These are phyloP conservation scores for Raja brachyura DNA, from an alignment of 2,113 vertebrate genomes.

Conservation along the genomic window DNA sequence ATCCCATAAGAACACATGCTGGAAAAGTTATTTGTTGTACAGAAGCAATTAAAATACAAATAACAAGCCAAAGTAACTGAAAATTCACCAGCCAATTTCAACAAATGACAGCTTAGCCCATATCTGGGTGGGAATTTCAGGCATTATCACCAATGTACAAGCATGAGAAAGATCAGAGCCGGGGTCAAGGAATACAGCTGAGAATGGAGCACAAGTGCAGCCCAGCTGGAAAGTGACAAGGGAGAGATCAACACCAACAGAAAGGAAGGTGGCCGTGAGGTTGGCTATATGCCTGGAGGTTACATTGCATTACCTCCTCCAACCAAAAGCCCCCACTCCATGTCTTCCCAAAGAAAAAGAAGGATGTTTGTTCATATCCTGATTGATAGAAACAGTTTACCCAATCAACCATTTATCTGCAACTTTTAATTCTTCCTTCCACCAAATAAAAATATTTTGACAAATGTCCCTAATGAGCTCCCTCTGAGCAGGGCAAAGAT, in stretches of 20 bases:
- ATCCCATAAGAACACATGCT: not conserved
- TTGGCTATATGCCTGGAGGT: not conserved
- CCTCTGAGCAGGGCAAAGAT: not conserved
- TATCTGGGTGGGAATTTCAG: not conserved
- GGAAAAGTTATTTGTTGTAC: not conserved
- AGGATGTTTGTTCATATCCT: not conserved
- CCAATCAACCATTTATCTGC: not conserved
- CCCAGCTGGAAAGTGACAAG: too few relatives aligned
- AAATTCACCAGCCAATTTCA: not conserved
- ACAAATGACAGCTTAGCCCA: not conserved
- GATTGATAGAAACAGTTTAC: not conserved
- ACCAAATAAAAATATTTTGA: not conserved
- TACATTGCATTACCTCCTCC: not conserved
- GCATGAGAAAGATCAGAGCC: too few relatives aligned
- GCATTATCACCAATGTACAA: too few relatives aligned
- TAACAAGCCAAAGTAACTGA: not conserved
- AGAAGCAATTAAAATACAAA: not conserved
- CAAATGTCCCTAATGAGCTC: not conserved
- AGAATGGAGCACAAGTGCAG: too few relatives aligned
- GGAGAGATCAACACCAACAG: too few relatives aligned
- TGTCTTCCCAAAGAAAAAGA: not conserved
- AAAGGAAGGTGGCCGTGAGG: not conserved
- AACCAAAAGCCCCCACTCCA: not conserved
- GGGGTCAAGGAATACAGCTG: too few relatives aligned
- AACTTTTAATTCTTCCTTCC: too few relatives aligned